A percentile compares a stretch with the other conserved stretches of the same genome.
phyloP scores from a whole-genome alignment of 2,113 vertebrate genomes.

The Brienomyrus brachyistius region DNA sequence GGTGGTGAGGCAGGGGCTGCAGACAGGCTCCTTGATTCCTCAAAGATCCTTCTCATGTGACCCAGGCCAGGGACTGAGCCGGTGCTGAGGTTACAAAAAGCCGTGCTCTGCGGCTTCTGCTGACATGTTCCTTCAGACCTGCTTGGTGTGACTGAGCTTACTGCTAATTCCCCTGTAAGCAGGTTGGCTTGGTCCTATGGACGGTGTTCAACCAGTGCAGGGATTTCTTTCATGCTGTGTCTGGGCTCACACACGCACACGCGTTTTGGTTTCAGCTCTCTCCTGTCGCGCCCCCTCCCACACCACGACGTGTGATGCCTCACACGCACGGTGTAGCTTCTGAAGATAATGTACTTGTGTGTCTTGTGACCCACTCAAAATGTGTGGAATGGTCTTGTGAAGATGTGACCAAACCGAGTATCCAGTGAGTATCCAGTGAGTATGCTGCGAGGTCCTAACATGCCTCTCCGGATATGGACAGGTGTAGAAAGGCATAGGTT shows the following conservation, averaged over 20 bases:
- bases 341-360: neutral
- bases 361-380: neutral
- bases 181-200: conserved; percentile 12
- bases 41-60: neutral
- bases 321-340: neutral
- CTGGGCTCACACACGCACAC: neutral
- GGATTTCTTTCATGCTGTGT: neutral
- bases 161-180: conserved; percentile 20
- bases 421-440: neutral
- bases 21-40: neutral
- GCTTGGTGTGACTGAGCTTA: conserved; percentile 25
- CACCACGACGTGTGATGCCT: neutral
- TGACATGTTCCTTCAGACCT: neutral
- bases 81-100: neutral
- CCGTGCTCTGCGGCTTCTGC: conserved; percentile 12
- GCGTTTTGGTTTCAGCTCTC: neutral
- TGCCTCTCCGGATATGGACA: neutral
- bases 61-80: neutral
- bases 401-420: neutral
- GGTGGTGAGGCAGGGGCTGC: no score
- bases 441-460: neutral
- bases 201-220: neutral
- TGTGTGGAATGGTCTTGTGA: neutral
- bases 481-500: neutral
- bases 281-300: neutral